Evolutionary conservation across 2,888 invertebrate genomes (phyloP), one percentile per base, ranked within the genome.

Genomic region (Stegana nigrithorax): DNA sequence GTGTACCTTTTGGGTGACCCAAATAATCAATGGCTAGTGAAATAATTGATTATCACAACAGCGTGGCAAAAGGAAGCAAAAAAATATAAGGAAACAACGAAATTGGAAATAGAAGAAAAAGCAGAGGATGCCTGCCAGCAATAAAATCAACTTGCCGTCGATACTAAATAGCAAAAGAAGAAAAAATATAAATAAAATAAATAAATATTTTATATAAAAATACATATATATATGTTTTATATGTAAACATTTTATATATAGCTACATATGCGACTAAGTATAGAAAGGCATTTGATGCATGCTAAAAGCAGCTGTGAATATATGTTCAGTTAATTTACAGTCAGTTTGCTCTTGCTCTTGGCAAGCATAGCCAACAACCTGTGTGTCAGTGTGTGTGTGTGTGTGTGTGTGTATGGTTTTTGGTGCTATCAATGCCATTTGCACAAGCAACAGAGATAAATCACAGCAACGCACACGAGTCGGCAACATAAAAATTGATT

Each of bases 21-120:
- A 80, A 73, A 81, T 81, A 81, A 64, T 70, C 72, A 80, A 71
- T 81, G 81, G 73, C 69, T 73, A 73, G 72, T 69, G 65, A 72
- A 71, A 71, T 79, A 79, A 81, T 81, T 79, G 73, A 79, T 79
- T 80, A 76, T 75, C 79, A 67, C n/a, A n/a, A n/a, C n/a, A n/a
- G n/a, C 69, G 69, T 75, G 63, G 62, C 63, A 44, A 21, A 29
- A 36, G 10, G 23, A 53, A 56, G 14, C 27, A 51, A n/a, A n/a
- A n/a, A n/a, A n/a, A n/a, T n/a, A n/a, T n/a, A n/a, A n/a, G 8
- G 12, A 17, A 29, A 5, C 29, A 51, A 29, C 50, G 7, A 70
- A n/a, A n/a, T n/a, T n/a, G n/a, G n/a, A n/a, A n/a, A n/a, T n/a
- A n/a, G n/a, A n/a, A n/a, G n/a, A n/a, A n/a, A n/a, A n/a, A n/a